Base-by-base conservation (phyloP, 2,113 vertebrate genomes). In the Myrmecophaga tridactyla region DNA sequence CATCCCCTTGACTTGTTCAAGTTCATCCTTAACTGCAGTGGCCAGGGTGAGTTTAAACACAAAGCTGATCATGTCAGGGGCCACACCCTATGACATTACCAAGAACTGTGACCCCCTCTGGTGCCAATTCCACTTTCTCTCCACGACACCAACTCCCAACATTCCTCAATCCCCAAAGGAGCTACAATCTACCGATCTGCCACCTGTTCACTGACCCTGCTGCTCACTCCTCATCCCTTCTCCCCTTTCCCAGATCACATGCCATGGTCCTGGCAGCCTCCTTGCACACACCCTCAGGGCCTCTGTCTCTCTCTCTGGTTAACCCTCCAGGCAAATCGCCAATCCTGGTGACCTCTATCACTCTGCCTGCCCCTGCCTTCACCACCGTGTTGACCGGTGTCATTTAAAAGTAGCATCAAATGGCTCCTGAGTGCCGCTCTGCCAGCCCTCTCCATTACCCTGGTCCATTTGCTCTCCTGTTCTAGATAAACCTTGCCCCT, bases 191-290 rank as follows among this genome's bases (percentile, higher is more conserved):
- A 23, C n/a, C 0, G 1, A 51, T 67, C 77, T 6, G 18, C 2
- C 7, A n/a, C 69, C 56, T 63, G 87, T 60, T 51, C n/a, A 15
- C 29, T 7, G 34, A 60, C 77, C 23, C 9, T 65, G 31, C 29
- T 0, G 11, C 78, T 56, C 62, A 58, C 31, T 10, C 56, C 27
- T 31, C 0, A 3, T 13, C 48, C 39, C 77, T 43, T 31, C n/a
- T 69, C 21, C 29, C 27, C 65, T 39, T 0, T 6, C 72, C 39
- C 7, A 48, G 73, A 39, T 80, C 63, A 31, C 23, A 10, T 0
- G 9, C 48, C 7, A 1, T 1, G 4, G 41, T 56, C 78, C 65
- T 36, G 6, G 4, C n/a, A 5, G 29, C 7, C 12, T 31, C 56
- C 56, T 10, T 9, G 5, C 18, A 41, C 3, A 39, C 0, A 17